Evolutionary conservation across 2,113 vertebrate species (phyloP), one percentile per base, ranked within the genome.

Genomic region (Origma solitaria): DNA sequence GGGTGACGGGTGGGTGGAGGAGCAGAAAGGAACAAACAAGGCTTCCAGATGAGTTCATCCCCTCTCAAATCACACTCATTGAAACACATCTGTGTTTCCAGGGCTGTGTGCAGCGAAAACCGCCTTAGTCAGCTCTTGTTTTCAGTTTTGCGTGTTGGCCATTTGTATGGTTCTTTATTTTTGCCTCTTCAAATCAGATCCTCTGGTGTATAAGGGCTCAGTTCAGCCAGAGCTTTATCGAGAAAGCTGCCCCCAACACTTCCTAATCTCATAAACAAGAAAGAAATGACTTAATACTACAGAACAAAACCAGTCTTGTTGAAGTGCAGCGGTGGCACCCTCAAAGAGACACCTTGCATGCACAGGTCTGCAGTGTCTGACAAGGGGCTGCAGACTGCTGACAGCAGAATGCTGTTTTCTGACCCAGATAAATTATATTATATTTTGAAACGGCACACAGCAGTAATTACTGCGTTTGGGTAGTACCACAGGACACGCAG

Each of bases 221-320:
- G 37, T 97, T 87, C 96, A 96, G 92, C 38, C 49, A 95, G 90
- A 86, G 37, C 82, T 96, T 96, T 91, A 90, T 96, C 8, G 47
- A 92, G 69, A 93, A 95, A 96, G 89, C 82, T 94, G 73, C 65
- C 96, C 87, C 54, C 37, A 96, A 97, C 49, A 72, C 79, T 97
- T 97, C 81, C 90, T 76, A 88, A 94, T 96, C 86, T 92, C 65
- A 82, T 83, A 56, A 96, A 93, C 72, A 92, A 72, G 57, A 93
- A 93, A 77, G 37, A 95, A 88, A 96, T 97, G 1, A 97, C 96
- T 97, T 96, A 97, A 94, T 93, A 51, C 73, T 68, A 80, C 94
- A 93, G 86, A 97, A 97, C 77, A 97, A 94, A 95, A 95, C 78
- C 64, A 80, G 92, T 92, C 97, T 97, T 97, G 90, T 96, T 92